These are phyloP conservation scores for Mungos mungo DNA, from an alignment of 2,113 vertebrate genomes.

Conservation along the genomic window DNA sequence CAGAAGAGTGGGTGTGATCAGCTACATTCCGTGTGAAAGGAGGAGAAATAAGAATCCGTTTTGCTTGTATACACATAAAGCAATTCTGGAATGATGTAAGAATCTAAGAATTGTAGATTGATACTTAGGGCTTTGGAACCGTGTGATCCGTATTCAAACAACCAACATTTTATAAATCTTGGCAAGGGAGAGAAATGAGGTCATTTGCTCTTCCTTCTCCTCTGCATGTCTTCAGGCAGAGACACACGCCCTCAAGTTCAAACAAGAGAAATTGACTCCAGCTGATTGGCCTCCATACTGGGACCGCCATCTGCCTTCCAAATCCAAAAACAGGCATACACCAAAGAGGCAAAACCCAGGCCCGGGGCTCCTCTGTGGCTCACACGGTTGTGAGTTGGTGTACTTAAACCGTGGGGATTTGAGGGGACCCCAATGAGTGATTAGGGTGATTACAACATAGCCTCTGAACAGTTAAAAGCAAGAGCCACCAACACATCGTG, in stretches of 20 bases:
- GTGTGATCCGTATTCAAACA: not conserved
- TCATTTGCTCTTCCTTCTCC: not conserved
- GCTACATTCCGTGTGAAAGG: not conserved
- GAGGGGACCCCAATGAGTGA: not conserved
- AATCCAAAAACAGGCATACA: not conserved
- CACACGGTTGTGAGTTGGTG: not conserved
- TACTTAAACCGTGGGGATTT: not conserved
- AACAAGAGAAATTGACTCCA: not conserved
- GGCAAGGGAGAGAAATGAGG: not conserved
- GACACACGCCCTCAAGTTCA: not conserved
- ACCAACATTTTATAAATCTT: not conserved
- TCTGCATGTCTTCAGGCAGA: not conserved
- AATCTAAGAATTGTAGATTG: not conserved
- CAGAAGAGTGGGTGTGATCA: not conserved
- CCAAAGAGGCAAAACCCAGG: not conserved
- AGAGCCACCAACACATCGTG: not conserved
- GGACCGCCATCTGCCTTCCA: not conserved
- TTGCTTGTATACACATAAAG: not conserved
- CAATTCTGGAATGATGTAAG: not conserved
- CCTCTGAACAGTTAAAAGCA: conserved; percentile 38
- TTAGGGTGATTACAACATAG: not conserved
- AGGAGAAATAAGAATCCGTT: not conserved
- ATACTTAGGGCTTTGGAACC: not conserved
- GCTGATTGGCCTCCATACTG: not conserved
- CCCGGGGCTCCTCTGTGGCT: not conserved